These are phyloP conservation scores for Notiomystis cincta DNA, from an alignment of 2,113 vertebrate genomes.

Conservation along the genomic window DNA sequence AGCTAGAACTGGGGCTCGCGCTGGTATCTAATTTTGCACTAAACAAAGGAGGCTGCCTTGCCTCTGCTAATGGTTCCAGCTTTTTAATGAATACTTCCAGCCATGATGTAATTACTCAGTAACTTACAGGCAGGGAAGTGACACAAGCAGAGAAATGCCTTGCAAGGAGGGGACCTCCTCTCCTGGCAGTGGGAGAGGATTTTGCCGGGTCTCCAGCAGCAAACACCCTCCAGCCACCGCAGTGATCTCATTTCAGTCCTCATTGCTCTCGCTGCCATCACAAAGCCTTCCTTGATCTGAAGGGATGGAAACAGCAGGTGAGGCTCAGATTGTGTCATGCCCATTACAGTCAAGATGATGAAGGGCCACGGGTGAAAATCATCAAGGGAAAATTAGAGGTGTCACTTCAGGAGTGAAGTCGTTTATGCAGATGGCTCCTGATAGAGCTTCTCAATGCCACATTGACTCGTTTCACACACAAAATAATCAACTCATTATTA, in stretches of 20 bases:
- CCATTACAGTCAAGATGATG: neutral
- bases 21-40: conserved; percentile 12
- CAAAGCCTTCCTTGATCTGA: neutral
- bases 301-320: neutral
- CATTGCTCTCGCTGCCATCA: neutral
- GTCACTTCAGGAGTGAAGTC: neutral
- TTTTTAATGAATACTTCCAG: conserved; percentile 34
- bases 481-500: neutral
- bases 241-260: neutral
- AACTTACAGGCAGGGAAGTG: neutral
- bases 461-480: neutral
- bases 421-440: neutral
- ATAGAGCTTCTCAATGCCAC: neutral
- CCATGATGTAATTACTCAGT: conserved; percentile 24
- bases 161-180: neutral
- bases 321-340: neutral
- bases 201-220: neutral
- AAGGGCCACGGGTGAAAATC: neutral
- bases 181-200: neutral
- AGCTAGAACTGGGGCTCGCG: neutral
- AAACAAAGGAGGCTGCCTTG: conserved; percentile 33
- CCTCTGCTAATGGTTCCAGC: conserved; percentile 24
- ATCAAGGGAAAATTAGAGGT: neutral
- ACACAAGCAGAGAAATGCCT: neutral
- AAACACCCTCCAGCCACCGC: neutral